These are phyloP conservation scores for Meandrusa payeni DNA, from an alignment of 2,888 invertebrate genomes.

Conservation along the genomic window DNA sequence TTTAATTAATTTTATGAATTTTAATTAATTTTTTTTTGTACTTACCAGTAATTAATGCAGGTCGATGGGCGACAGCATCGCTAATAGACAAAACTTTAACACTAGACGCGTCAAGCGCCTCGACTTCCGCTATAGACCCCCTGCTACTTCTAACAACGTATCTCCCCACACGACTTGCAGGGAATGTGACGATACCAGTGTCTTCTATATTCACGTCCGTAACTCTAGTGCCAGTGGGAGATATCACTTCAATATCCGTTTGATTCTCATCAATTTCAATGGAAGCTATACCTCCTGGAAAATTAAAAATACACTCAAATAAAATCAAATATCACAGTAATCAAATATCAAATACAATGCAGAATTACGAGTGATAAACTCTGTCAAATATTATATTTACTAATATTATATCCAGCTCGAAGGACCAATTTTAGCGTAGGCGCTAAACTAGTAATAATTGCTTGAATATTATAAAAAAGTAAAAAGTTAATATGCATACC, in stretches of 20 bases:
- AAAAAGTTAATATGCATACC: no score
- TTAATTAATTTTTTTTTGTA: no score
- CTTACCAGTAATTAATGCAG: conserved; percentile 88
- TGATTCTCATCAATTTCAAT: conserved; percentile 82
- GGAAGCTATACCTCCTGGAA: conserved; percentile 74
- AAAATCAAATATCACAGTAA: neutral
- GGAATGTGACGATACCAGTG: conserved; percentile 86
- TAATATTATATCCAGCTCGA: no score
- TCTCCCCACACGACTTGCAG: conserved; percentile 87
- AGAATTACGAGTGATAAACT: no score
- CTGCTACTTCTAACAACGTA: conserved; percentile 83
- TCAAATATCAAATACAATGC: neutral
- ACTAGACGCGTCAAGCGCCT: conserved; percentile 89
- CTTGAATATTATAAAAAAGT: no score
- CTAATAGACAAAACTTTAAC: conserved; percentile 87
- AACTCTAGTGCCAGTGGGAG: conserved; percentile 83
- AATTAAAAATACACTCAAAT: no score
- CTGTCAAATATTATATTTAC: no score
- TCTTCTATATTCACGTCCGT: conserved; percentile 81
- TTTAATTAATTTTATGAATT: no score
- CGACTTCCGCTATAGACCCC: conserved; percentile 78
- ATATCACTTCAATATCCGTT: conserved; percentile 84
- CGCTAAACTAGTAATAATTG: no score
- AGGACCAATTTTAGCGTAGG: no score
- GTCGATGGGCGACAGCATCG: conserved; percentile 89